Conservation (phyloP, 2,888 invertebrate species). For the Proisotoma minuta region DNA sequence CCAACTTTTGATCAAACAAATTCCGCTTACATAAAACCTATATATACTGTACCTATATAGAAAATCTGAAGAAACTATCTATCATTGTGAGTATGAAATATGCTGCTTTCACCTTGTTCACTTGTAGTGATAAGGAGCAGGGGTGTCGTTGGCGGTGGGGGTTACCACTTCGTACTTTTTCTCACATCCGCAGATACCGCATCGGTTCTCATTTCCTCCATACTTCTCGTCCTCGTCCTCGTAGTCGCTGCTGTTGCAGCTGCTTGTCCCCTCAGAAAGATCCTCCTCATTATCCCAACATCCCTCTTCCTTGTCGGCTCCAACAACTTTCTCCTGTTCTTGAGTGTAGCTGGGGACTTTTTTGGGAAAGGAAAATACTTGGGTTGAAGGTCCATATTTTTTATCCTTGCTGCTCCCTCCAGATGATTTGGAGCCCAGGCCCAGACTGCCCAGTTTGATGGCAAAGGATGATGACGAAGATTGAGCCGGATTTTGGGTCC, state of each 20-base stretch:
- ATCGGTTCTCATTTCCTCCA: not conserved
- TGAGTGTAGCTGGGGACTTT: not conserved
- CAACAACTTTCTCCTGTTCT: not conserved
- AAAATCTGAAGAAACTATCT: no score
- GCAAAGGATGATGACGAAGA: not conserved
- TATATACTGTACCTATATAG: no score
- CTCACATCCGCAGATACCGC: slow-evolving; percentile 8
- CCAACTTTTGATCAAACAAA: no score
- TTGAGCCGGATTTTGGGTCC: no score
- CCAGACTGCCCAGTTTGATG: no score
- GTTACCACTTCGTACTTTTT: not conserved
- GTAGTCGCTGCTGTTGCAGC: not conserved
- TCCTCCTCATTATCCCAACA: not conserved
- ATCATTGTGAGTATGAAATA: no score
- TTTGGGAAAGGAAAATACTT: not conserved
- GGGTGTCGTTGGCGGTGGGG: not conserved
- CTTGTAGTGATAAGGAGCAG: not conserved
- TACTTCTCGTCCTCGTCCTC: slow-evolving; percentile 9
- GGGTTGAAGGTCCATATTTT: not conserved
- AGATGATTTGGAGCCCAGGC: not conserved
- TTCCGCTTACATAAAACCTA: no score
- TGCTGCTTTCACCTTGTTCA: no score
- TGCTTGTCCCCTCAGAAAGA: not conserved
- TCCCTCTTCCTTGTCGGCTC: not conserved
- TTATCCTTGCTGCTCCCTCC: not conserved